Percentiles rank a stretch among this genome's conserved stretches.
phyloP scores from a whole-genome alignment of 2,888 invertebrate species.

The Pristionchus entomophagus region DNA sequence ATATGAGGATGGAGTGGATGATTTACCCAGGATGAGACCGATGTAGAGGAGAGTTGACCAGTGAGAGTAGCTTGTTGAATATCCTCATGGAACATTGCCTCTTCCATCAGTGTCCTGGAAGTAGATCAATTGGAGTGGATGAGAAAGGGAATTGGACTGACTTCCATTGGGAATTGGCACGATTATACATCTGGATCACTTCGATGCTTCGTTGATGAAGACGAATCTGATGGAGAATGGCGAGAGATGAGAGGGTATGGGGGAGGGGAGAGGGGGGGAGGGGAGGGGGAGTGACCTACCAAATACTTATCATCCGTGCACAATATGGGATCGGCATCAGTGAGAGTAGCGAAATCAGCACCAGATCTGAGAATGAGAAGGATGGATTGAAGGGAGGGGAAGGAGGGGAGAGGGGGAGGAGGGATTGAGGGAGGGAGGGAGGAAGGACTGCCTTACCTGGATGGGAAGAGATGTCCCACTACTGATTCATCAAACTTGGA shows the following conservation, averaged over 20 bases:
- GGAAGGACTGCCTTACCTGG: not conserved
- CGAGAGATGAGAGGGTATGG: no score
- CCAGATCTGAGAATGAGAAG: conserved; percentile 57
- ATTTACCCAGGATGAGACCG: not conserved
- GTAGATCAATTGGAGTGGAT: not conserved
- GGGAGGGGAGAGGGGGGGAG: no score
- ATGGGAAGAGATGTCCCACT: conserved; percentile 43
- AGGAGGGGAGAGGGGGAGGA: not conserved
- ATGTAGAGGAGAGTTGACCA: conserved; percentile 8
- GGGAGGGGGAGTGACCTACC: conserved; percentile 52
- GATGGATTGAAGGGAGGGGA: not conserved
- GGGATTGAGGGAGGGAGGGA: not conserved
- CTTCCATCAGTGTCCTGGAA: conserved; percentile 57
- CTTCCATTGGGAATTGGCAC: conserved; percentile 93
- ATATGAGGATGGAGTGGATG: not conserved
- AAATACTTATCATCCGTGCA: conserved; percentile 60
- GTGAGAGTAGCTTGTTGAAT: conserved; percentile 56
- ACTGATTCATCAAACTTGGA: conserved; percentile 59
- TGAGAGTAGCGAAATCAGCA: conserved; percentile 52
- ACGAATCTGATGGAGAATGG: conserved; percentile 82
- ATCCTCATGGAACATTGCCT: conserved; percentile 63
- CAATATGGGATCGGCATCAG: conserved; percentile 21
- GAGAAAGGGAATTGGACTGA: conserved; percentile 30
- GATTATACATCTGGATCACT: conserved; percentile 88
- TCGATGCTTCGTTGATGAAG: conserved; percentile 94